Conservation (phyloP, 1,140 invertebrate species). For the Caenorhabditis latens region DNA sequence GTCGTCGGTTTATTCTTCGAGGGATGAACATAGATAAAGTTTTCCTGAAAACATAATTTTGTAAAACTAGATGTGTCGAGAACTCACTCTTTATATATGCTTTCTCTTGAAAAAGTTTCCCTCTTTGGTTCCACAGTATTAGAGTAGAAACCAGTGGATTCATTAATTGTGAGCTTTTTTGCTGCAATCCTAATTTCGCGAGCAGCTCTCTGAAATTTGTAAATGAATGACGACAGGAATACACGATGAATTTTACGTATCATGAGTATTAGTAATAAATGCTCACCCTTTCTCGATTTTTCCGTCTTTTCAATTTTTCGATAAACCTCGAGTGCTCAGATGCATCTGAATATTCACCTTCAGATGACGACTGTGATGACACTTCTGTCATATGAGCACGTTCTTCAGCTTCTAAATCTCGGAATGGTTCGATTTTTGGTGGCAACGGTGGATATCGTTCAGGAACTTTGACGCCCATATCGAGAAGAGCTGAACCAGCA, state of each 20-base stretch:
- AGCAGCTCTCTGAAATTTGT: background rate
- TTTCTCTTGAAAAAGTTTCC: constrained; percentile 22
- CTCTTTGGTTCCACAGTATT: background rate
- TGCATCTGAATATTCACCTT: constrained; percentile 43
- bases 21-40: constrained; percentile 5
- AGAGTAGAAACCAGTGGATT: background rate
- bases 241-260: background rate
- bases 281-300: constrained; percentile 12
- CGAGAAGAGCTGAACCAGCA: constrained; percentile 6
- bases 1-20: background rate
- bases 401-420: background rate
- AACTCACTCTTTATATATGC: background rate
- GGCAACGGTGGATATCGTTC: background rate
- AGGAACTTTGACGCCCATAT: background rate
- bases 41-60: background rate
- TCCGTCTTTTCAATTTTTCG: background rate
- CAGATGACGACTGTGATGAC: constrained; percentile 36
- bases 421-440: constrained; percentile 40
- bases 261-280: background rate
- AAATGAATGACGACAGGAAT: too few relatives aligned
- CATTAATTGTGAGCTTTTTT: background rate
- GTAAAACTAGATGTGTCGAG: background rate
- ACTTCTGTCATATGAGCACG: background rate
- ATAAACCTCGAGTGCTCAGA: background rate
- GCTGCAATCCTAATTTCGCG: background rate